Base-by-base conservation (phyloP, 2,888 invertebrate species). In the Hipparchia sbordonii region DNA sequence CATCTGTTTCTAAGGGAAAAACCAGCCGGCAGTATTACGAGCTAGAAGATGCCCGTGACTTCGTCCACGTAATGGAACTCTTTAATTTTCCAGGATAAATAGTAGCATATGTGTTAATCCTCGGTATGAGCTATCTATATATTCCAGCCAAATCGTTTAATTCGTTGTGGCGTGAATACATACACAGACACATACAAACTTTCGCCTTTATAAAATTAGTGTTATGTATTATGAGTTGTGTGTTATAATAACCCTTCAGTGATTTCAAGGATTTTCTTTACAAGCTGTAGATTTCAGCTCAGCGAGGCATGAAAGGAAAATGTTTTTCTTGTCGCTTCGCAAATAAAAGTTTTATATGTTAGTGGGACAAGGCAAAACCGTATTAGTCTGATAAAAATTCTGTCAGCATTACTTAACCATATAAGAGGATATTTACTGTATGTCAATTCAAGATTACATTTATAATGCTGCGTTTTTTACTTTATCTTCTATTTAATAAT, bases 321-420 rank as follows among this genome's bases (percentile, higher is more conserved):
- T 45, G 2, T 59, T 61, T 57, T 8, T 13, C 8, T 56, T 23
- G 62, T 62, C 46, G 62, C 48, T 62, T 48, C 46, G 62, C 46
- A n/a, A 62, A 46, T 48, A 13, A 60, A 59, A 59, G 8, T 59
- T 60, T 5, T 48, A 62, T 65, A 65, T 12, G 51, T 52, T 52
- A 65, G 52, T 65, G 48, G 23, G 12, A 65, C 65, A 65, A 65
- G 65, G 65, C 52, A 52, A 52, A 65, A 52, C 33, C 23, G 23
- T 57, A 12, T 65, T 13, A 62, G 9, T 45, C 5, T 48, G 63
- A 65, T 52, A 65, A 65, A 65, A 63, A 60, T 10, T 7, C 56
- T 56, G 57, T 57, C 3, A 8, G 57, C 57, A 57, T 57, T 57
- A 8, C 13, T 8, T 57, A 23, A 8, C 13, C 13, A 48, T 7